These are phyloP conservation scores for Sphaerophoria rueppellii DNA, from an alignment of 2,888 invertebrate species.

Conservation along the genomic window DNA sequence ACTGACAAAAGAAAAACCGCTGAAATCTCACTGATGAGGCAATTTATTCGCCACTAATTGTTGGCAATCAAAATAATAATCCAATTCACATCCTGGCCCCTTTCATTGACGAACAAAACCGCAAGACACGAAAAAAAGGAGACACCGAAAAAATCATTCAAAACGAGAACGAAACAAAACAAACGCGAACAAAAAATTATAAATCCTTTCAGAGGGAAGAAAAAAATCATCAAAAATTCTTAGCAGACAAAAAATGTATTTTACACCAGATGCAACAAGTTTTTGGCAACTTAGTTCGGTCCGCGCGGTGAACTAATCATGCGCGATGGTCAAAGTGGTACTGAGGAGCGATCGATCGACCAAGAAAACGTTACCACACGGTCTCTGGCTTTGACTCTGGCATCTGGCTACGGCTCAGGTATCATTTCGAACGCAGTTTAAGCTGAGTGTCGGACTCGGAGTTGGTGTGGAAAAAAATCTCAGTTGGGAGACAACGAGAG, in stretches of 20 bases:
- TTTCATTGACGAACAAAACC: constrained; percentile 30
- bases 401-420: constrained; percentile 1
- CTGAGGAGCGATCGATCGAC: constrained; percentile 80
- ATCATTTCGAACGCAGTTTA: constrained; percentile 53
- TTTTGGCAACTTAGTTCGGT: constrained; percentile 49
- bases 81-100: constrained; percentile 65
- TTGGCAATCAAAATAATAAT: constrained; percentile 70
- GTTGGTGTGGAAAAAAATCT: constrained; percentile 66
- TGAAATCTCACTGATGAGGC: constrained; percentile 37
- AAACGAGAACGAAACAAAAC: constrained; percentile 26
- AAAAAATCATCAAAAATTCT: constrained; percentile 25
- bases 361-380: constrained; percentile 76
- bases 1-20: constrained; percentile 3
- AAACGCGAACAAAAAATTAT: neutral
- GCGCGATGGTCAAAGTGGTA: constrained; percentile 79
- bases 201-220: constrained; percentile 1
- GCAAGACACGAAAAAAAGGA: constrained; percentile 27
- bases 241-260: neutral
- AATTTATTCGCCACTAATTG: constrained; percentile 61
- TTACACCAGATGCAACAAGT: neutral
- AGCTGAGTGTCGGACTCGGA: neutral
- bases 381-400: constrained; percentile 1
- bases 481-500: constrained; percentile 6
- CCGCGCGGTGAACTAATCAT: constrained; percentile 76
- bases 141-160: neutral